Conservation (phyloP, 2,113 vertebrate genomes). For the Otolemur garnettii region DNA sequence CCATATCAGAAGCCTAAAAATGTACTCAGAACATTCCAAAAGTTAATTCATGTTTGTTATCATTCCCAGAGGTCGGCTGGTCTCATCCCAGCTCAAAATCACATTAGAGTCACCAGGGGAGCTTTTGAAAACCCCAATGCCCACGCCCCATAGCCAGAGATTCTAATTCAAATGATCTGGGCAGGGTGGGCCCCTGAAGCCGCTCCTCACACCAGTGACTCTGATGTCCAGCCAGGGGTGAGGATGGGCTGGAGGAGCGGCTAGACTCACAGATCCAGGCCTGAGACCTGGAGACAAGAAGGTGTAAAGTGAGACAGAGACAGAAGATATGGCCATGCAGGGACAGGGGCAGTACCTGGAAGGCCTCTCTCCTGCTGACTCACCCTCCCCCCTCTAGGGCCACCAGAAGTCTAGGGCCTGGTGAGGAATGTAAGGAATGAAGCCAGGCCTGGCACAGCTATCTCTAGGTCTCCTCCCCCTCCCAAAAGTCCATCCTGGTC, state of each 20-base stretch:
- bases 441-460: constrained; percentile 54
- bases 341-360: background rate
- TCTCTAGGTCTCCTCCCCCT: constrained; percentile 40
- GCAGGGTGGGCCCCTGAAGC: background rate
- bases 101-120: background rate
- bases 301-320: background rate
- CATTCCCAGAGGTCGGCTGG: background rate
- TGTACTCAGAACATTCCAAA: background rate
- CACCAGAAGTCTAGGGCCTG: constrained; percentile 41
- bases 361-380: background rate
- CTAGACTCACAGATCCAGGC: background rate
- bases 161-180: background rate
- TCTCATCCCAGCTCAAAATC: background rate
- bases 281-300: background rate
- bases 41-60: background rate
- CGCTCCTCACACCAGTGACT: background rate
- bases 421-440: constrained; percentile 74
- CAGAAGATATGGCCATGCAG: background rate
- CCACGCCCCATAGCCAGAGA: background rate
- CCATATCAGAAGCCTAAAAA: background rate
- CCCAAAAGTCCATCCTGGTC: background rate
- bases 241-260: too few relatives aligned
- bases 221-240: background rate
- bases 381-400: constrained; percentile 46
- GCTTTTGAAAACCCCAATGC: background rate